Evolutionary conservation across 1,140 invertebrate species (phyloP), one percentile per base, ranked within the genome.

Genomic region (Phthorimaea operculella): DNA sequence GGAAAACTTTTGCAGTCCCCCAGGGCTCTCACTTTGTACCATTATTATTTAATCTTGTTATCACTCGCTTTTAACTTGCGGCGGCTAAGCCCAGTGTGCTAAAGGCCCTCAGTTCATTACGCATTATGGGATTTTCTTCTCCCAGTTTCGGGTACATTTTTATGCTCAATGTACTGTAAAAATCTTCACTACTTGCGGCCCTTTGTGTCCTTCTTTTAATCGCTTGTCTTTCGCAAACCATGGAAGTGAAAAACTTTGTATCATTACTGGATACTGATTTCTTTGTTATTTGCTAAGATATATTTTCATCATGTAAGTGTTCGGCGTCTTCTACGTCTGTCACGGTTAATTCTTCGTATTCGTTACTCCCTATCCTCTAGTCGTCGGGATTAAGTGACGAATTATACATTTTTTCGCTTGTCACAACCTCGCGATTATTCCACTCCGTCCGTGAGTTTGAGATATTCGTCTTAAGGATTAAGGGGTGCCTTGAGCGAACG

Each of bases 391-490:
- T 79, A 82, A 72, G 78, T 72, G 73, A 74, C 69, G 73, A 83
- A 79, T 81, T 83, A 78, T 79, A 79, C 70, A 70, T 79, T 83
- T 81, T 78, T 74, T 76, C 59, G 66, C 61, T 74, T 70, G 72
- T 80, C 76, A 72, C 71, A 72, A 72, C 68, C 63, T 70, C 62
- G 70, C 74, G 80, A 79, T 83, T 80, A 79, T 79, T 75, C 70
- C 71, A 68, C 71, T 71, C 54, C 68, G 70, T 68, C 64, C 72
- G 70, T 79, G 72, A 79, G 71, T 83, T 77, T 74, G 69, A 79
- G 79, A 80, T 79, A 80, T 80, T 76, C 74, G 75, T 80, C 75
- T 77, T 76, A 62, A 65, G 77, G 77, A 80, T 83, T 83, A 83
- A 68, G 77, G 71, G 72, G 68, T 68, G 72, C 68, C 69, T 73